Evolutionary conservation across 2,113 vertebrate genomes (phyloP), one percentile per base, ranked within the genome.

Genomic region (Gavia stellata): DNA sequence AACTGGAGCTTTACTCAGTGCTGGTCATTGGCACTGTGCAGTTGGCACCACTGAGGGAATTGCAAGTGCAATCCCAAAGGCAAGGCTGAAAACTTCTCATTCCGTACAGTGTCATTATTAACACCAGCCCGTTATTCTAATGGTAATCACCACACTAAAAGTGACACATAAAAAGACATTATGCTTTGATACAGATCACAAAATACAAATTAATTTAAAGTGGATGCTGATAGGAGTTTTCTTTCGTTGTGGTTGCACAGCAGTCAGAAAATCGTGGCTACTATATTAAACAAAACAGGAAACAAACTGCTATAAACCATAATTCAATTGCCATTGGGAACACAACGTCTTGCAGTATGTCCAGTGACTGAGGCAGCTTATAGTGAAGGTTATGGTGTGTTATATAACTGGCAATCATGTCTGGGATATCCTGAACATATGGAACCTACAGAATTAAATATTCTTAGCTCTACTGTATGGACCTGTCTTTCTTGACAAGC

Each of bases 121-220:
- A 65, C n/a, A 87, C 14, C 16, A 81, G 44, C 44, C 62, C 24
- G 44, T 75, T 90, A 73, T 61, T 55, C 77, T 91, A 89, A 38
- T 74, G 73, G 49, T 52, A 90, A 92, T 74, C 80, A 94, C 44
- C 79, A 78, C 72, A 78, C 33, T 81, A 80, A 86, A 94, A 94
- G 34, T 68, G 38, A 81, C 20, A 62, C 31, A 56, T 86, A 65
- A 92, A 85, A 86, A 26, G 34, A 58, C 4, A 17, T 81, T 72
- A 86, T 65, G 56, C 20, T 80, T 93, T 77, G 78, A 55, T 38
- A 52, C 42, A 88, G 93, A 94, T 84, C 40, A 72, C 45, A 66
- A 52, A 74, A 95, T 50, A 45, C 34, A 92, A 94, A 94, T 75
- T 49, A 82, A 74, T 90, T 84, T 6, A 17, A 93, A 92, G 87